phyloP scores from a whole-genome alignment of 2,113 vertebrate genomes.

The Manacus vitellinus region DNA sequence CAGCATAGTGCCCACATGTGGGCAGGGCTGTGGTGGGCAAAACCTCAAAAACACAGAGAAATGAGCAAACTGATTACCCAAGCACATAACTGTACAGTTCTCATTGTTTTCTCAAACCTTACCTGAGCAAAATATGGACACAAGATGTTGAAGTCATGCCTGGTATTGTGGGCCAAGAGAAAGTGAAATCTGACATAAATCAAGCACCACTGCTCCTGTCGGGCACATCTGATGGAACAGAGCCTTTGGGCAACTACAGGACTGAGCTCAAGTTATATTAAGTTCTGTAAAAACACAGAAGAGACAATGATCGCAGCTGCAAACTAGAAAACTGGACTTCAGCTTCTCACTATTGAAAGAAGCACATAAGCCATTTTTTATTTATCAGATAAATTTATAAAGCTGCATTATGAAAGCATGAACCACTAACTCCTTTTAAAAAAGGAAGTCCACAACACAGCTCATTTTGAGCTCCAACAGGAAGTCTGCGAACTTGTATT shows the following conservation, averaged over 20 bases:
- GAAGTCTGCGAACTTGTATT: neutral
- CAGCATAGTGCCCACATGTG: accelerated
- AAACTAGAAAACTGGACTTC: neutral
- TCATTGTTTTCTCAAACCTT: neutral
- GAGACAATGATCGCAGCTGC: neutral
- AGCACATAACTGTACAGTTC: neutral
- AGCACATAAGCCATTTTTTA: neutral
- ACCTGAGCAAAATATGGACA: neutral
- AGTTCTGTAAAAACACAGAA: neutral
- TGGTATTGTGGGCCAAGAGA: neutral
- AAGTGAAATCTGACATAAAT: neutral
- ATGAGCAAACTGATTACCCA: neutral
- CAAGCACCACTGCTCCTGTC: accelerated
- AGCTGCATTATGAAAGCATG: neutral
- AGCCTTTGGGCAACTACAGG: neutral
- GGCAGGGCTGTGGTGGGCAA: neutral
- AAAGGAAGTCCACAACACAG: too few species aligned
- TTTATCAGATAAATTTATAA: neutral
- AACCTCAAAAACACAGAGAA: neutral
- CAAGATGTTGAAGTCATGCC: neutral
- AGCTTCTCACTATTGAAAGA: neutral
- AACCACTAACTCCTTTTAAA: neutral
- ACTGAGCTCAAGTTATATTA: neutral
- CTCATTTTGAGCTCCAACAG: neutral
- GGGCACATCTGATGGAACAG: neutral